A percentile compares a stretch with the other conserved stretches of the same genome.
Evolutionary conservation across 2,797 vertebrate species (phyloP).

Genomic region (Hypotaenidia philippensis): DNA sequence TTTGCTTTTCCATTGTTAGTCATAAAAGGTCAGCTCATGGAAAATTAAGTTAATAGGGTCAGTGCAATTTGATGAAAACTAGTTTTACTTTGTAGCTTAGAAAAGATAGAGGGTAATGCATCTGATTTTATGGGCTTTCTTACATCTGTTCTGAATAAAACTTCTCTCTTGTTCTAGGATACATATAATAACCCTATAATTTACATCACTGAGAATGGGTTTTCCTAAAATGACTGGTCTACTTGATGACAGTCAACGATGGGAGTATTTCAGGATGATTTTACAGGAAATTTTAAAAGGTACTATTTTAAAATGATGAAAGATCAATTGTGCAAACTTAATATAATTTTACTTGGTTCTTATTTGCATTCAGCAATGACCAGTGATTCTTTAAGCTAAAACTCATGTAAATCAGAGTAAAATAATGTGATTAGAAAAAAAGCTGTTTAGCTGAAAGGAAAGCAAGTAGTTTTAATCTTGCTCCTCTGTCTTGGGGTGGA

Average conservation of each 20-base stretch:
- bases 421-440: slow-evolving; percentile 41
- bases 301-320: slow-evolving; percentile 75
- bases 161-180: slow-evolving; percentile 84
- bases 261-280: slow-evolving; percentile 85
- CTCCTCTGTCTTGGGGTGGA: neutral
- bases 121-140: slow-evolving; percentile 81
- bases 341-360: slow-evolving; percentile 72
- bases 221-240: slow-evolving; percentile 85
- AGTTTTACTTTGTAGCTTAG: slow-evolving; percentile 79
- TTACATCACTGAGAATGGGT: slow-evolving; percentile 92
- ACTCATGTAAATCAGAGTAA: slow-evolving; percentile 66
- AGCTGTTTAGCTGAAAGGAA: slow-evolving; percentile 54
- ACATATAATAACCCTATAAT: slow-evolving; percentile 86
- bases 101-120: slow-evolving; percentile 78
- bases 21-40: slow-evolving; percentile 81
- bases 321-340: slow-evolving; percentile 78
- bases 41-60: slow-evolving; percentile 87
- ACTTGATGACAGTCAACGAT: slow-evolving; percentile 82
- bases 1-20: slow-evolving; percentile 82
- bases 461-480: slow-evolving; percentile 16
- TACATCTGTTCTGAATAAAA: slow-evolving; percentile 82
- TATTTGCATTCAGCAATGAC: slow-evolving; percentile 75
- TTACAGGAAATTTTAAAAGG: slow-evolving; percentile 89
- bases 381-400: slow-evolving; percentile 71
- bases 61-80: slow-evolving; percentile 83